These are phyloP conservation scores for Ceratina calcarata DNA, from an alignment of 1,140 invertebrate species.

Conservation along the genomic window DNA sequence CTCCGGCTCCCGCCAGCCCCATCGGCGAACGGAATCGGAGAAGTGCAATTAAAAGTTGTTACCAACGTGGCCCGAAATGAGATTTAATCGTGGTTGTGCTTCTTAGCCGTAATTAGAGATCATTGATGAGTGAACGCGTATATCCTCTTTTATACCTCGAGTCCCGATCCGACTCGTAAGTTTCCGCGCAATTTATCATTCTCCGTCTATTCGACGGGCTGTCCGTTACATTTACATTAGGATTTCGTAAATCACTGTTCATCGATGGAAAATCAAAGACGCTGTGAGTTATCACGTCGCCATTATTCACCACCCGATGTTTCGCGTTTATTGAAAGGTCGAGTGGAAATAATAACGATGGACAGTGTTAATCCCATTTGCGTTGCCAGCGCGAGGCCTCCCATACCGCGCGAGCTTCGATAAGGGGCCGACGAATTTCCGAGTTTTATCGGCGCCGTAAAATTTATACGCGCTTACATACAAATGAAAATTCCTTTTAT, in stretches of 20 bases:
- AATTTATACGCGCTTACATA: conserved; percentile 43
- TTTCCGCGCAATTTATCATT: conserved; percentile 17
- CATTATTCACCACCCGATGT: no score
- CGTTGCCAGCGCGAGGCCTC: no score
- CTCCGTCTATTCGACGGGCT: neutral
- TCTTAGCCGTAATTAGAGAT: conserved; percentile 58
- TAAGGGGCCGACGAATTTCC: conserved; percentile 33
- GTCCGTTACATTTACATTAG: neutral
- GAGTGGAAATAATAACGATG: no score
- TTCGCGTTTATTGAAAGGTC: no score
- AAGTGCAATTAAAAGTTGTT: conserved; percentile 68
- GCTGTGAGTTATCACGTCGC: no score
- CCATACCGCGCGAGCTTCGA: neutral
- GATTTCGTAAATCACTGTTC: neutral
- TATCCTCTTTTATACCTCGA: conserved; percentile 21
- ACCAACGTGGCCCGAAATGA: conserved; percentile 30
- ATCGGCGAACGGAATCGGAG: conserved; percentile 57
- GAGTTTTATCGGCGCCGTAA: conserved; percentile 33
- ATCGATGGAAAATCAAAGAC: neutral
- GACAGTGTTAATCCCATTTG: neutral
- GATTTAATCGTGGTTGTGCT: conserved; percentile 59
- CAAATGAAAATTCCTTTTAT: conserved; percentile 16
- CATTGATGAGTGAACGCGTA: conserved; percentile 42
- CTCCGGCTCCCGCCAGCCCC: no score
- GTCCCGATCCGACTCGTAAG: conserved; percentile 21